Evolutionary conservation across 2,113 vertebrate species (phyloP), one percentile per base, ranked within the genome.

Genomic region (Tragelaphus buxtoni): DNA sequence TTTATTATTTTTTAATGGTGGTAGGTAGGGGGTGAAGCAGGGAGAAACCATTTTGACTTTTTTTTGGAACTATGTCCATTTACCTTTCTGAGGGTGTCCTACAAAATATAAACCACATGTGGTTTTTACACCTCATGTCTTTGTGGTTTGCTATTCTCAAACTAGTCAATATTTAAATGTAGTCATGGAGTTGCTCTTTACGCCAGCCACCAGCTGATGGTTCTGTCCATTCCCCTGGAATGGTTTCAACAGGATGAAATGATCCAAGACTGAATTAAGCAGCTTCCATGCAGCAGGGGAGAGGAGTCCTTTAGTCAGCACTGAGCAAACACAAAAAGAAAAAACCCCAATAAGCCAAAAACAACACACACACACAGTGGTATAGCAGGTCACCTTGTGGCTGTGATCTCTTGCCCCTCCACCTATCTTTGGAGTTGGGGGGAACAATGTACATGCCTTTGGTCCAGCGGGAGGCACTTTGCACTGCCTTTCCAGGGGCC

Each of bases 161-260:
- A 82, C 65, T 55, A 90, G 65, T 93, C 85, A 93, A 82, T 97
- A 96, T 97, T 97, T 96, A 88, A 97, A 94, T 88, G 88, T 97
- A 91, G 96, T 51, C 94, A 94, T 96, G 96, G 96, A 88, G 94
- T 76, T 90, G 83, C 63, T 90, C 96, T 94, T 93, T 42, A 88
- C 88, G 69, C 72, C 81, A 92, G 85, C 61, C 77, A 90, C 45
- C 81, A 90, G 79, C 63, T 63, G 80, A 83, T 90, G 80, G 63
- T 90, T 56, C 58, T 92, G 79, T 93, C 42, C 81, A 65, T 92
- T 56, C 63, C 92, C 74, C 89, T 35, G 16, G 90, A 90, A 96
- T 77, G 76, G 74, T 84, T 65, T 35, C 97, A 93, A 55, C 65
- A 93, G 88, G 94, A 77, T 9, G 35, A 60, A 93, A 77, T 80